Percentiles rank a stretch among this genome's conserved stretches.
phyloP scores from a whole-genome alignment of 2,888 invertebrate species.

The Drosophila mimica region DNA sequence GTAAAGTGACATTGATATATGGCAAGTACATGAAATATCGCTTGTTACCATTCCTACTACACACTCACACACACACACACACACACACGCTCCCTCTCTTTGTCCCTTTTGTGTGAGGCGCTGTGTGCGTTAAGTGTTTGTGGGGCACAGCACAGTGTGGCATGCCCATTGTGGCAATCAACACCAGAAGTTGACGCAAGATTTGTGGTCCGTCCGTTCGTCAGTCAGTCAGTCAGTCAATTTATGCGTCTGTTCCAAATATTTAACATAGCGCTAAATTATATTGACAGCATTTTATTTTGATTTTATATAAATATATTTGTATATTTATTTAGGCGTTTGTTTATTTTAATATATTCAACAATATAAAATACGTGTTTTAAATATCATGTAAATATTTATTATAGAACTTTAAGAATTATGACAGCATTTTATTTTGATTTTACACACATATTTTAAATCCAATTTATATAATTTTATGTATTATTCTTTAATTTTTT shows the following conservation, averaged over 20 bases:
- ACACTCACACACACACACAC: constrained; percentile 6
- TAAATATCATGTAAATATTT: background rate
- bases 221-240: constrained; percentile 18
- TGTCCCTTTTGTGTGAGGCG: background rate
- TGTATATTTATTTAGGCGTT: background rate
- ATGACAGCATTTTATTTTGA: background rate
- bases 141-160: constrained; percentile 30
- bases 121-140: constrained; percentile 27
- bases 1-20: constrained; percentile 81
- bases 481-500: background rate
- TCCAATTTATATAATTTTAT: background rate
- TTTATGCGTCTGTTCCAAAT: constrained; percentile 36
- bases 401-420: background rate
- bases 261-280: constrained; percentile 62
- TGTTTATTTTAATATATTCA: background rate
- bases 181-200: constrained; percentile 73
- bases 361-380: background rate
- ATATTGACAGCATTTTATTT: constrained; percentile 63
- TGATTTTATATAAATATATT: constrained; percentile 32
- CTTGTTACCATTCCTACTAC: constrained; percentile 65
- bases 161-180: constrained; percentile 74
- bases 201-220: constrained; percentile 54
- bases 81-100: constrained; percentile 6
- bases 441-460: background rate
- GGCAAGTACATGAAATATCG: constrained; percentile 79